Base-by-base conservation (phyloP, 2,888 invertebrate genomes). In the Diaprepes abbreviatus region DNA sequence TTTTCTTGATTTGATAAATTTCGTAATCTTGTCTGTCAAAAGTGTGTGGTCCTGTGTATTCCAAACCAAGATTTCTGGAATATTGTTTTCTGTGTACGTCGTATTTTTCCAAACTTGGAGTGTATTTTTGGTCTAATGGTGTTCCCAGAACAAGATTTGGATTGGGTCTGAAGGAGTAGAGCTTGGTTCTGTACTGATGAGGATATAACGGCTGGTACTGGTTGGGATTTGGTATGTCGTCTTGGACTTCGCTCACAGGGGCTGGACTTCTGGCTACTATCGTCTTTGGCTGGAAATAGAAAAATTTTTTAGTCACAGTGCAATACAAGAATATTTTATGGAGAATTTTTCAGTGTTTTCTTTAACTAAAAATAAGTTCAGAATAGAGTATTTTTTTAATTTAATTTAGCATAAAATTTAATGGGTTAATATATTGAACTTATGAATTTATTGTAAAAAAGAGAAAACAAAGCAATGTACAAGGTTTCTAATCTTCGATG, bases 21-120 rank as follows among this genome's bases (percentile, higher is more conserved):
- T 81, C 78, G 69, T 83, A 84, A 17, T 78, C 79, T 71, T 84
- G 84, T 38, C 77, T 78, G 28, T 81, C 83, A 70, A 85, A 85
- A 2, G 79, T 72, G 60, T 84, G 82, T 3, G 85, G 84, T 4
- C 85, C 85, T 1, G 78, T 81, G 63, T 84, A 84, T 1, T 79
- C 80, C 12, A 78, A 74, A 9, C 83, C 83, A 1, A 80, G 62
- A 21, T 76, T 75, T 4, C 76, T 76, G 5, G 80, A 76, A n/a
- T 78, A 74, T 9, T 78, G 76, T 66, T 81, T 81, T 40, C 79
- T 79, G 60, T 79, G 76, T 7, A 77, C 58, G 14, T 80, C 72
- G 66, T 78, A 79, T 59, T 83, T 83, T 21, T 78, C 73, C 5
- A 79, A 57, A 35, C 74, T 77, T 2, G 81, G 79, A 1, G 81